These are phyloP conservation scores for Noctua fimbriata DNA, from an alignment of 2,888 invertebrate genomes.

Conservation along the genomic window DNA sequence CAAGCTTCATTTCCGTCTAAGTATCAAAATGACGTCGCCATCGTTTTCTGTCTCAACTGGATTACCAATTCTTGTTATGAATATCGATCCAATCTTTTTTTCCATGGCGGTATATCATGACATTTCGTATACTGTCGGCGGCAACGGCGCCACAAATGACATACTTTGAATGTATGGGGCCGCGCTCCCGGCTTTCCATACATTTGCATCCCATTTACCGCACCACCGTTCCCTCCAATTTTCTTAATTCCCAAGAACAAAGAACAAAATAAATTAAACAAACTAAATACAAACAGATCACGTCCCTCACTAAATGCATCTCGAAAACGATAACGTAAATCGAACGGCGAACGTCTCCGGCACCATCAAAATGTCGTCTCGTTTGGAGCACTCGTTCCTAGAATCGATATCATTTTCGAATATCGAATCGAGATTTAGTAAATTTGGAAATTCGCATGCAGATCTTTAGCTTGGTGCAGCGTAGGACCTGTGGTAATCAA, in stretches of 20 bases:
- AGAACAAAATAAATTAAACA: constrained; percentile 66
- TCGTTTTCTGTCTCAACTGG: constrained; percentile 20
- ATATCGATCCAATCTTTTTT: constrained; percentile 55
- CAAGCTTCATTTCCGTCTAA: background rate
- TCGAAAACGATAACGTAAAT: constrained; percentile 75
- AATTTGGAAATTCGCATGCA: constrained; percentile 87
- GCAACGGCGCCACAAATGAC: constrained; percentile 56
- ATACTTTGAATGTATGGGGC: constrained; percentile 62
- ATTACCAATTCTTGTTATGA: constrained; percentile 45
- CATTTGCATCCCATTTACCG: constrained; percentile 60
- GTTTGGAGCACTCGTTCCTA: constrained; percentile 73
- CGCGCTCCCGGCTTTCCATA: constrained; percentile 39
- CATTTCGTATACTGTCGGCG: constrained; percentile 42
- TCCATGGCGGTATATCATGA: constrained; percentile 36
- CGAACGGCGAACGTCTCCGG: constrained; percentile 72
- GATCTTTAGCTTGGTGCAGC: constrained; percentile 79
- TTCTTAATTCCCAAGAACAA: constrained; percentile 58
- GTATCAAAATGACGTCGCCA: constrained; percentile 5
- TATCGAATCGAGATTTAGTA: constrained; percentile 81
- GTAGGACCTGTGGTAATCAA: constrained; percentile 75
- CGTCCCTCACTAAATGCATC: constrained; percentile 77
- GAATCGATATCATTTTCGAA: constrained; percentile 79
- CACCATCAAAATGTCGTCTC: constrained; percentile 81
- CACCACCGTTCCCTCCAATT: constrained; percentile 41
- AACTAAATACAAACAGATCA: constrained; percentile 72